Evolutionary conservation across 1,140 invertebrate species (phyloP).

Genomic region (Drosophila takahashii): DNA sequence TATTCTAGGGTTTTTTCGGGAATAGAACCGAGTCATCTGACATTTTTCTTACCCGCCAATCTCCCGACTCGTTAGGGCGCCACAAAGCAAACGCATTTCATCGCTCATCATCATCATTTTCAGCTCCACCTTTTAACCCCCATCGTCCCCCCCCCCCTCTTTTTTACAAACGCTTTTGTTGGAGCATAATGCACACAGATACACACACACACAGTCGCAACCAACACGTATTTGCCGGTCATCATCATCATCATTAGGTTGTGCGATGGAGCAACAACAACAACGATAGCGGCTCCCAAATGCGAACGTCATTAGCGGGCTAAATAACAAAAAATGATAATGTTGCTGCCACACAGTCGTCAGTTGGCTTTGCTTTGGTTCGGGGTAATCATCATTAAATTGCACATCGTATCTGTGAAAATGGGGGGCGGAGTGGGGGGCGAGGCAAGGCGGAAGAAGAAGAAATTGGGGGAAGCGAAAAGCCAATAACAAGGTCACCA

Average conservation of each 20-base stretch:
- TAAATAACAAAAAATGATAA: constrained; percentile 84
- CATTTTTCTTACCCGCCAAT: constrained; percentile 39
- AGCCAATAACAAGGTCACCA: constrained; percentile 43
- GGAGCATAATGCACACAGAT: constrained; percentile 36
- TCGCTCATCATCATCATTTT: constrained; percentile 69
- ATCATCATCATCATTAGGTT: constrained; percentile 84
- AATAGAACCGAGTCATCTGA: constrained; percentile 19
- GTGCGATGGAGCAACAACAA: constrained; percentile 25
- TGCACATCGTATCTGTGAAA: constrained; percentile 52
- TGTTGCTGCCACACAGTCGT: constrained; percentile 63
- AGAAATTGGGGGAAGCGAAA: not conserved
- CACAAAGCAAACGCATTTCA: constrained; percentile 75
- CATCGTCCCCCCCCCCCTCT: constrained; percentile 4
- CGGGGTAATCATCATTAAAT: constrained; percentile 83
- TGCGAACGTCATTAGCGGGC: constrained; percentile 80
- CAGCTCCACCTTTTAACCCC: constrained; percentile 26
- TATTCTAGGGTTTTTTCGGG: not conserved
- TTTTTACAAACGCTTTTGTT: constrained; percentile 63
- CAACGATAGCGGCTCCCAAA: constrained; percentile 48
- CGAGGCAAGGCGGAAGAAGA: constrained; percentile 1
- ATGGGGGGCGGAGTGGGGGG: not conserved
- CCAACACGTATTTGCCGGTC: constrained; percentile 60
- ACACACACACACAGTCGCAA: constrained; percentile 26
- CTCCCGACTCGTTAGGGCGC: constrained; percentile 65
- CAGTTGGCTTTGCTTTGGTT: constrained; percentile 46